These are phyloP conservation scores for Eremobia ochroleuca DNA, from an alignment of 2,888 invertebrate species.

Conservation along the genomic window DNA sequence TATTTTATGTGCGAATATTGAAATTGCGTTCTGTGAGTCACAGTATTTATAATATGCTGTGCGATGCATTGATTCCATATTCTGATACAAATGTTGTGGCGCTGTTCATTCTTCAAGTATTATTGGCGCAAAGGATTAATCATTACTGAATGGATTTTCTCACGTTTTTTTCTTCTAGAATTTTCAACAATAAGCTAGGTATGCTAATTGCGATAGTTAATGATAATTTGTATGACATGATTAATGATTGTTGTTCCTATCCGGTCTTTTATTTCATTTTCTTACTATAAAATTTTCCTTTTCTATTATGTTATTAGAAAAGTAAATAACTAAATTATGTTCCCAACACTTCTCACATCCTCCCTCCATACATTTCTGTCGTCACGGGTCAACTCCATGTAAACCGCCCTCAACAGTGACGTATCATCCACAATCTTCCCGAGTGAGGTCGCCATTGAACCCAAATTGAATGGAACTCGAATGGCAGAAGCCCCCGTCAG, in stretches of 20 bases:
- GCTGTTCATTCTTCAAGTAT: slow-evolving; percentile 28
- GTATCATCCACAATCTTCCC: slow-evolving; percentile 55
- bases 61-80: slow-evolving; percentile 23
- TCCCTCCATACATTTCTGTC: neutral
- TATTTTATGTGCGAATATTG: neutral
- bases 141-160: slow-evolving; percentile 22
- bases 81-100: slow-evolving; percentile 53
- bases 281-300: too few species aligned
- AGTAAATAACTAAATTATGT: neutral
- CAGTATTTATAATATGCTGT: slow-evolving; percentile 1
- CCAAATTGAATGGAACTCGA: slow-evolving; percentile 58
- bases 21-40: slow-evolving; percentile 28
- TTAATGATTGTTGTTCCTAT: neutral
- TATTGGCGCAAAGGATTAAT: slow-evolving; percentile 16
- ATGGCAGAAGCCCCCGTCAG: slow-evolving; percentile 23
- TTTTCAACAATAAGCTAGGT: neutral
- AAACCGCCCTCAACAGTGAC: slow-evolving; percentile 46
- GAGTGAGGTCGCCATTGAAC: slow-evolving; percentile 47
- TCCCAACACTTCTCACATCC: neutral
- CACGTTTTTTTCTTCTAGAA: slow-evolving; percentile 37
- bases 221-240: neutral
- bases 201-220: neutral
- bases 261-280: neutral
- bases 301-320: neutral
- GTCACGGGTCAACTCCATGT: slow-evolving; percentile 19